phyloP scores from a whole-genome alignment of 2,797 vertebrate species.

The Muscicapa comitata region DNA sequence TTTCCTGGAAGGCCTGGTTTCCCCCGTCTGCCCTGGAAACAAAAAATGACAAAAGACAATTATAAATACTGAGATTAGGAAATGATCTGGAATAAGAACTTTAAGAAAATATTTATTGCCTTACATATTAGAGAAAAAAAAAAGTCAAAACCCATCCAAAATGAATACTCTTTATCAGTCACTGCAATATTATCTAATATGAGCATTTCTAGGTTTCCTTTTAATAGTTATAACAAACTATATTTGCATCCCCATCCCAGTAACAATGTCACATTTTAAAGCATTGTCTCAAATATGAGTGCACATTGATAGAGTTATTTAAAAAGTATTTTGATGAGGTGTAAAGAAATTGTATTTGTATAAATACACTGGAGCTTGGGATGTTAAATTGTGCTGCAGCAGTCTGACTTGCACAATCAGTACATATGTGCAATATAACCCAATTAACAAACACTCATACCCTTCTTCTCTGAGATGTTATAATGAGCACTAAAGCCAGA shows the following conservation, averaged over 20 bases:
- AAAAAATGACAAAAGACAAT: not conserved
- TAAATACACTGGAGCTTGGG: not conserved
- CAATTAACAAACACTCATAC: not conserved
- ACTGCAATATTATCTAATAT: not conserved
- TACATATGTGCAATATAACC: not conserved
- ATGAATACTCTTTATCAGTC: not conserved
- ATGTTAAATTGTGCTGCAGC: not conserved
- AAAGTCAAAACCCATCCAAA: not conserved
- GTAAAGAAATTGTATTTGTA: not conserved
- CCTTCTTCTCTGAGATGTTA: not conserved
- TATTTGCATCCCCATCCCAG: not conserved
- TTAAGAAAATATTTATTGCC: not conserved
- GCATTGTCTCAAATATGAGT: not conserved
- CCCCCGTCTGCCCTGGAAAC: constrained; percentile 88
- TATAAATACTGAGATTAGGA: not conserved
- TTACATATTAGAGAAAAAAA: not conserved
- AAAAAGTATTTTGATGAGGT: not conserved
- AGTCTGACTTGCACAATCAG: not conserved
- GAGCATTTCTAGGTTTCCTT: not conserved
- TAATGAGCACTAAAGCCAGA: not conserved
- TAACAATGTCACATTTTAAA: not conserved
- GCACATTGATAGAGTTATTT: not conserved
- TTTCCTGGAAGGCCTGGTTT: constrained; percentile 83
- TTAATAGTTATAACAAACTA: not conserved
- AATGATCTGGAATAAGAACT: not conserved